Conservation (phyloP, 2,113 vertebrate genomes). For the Podocnemis expansa region DNA sequence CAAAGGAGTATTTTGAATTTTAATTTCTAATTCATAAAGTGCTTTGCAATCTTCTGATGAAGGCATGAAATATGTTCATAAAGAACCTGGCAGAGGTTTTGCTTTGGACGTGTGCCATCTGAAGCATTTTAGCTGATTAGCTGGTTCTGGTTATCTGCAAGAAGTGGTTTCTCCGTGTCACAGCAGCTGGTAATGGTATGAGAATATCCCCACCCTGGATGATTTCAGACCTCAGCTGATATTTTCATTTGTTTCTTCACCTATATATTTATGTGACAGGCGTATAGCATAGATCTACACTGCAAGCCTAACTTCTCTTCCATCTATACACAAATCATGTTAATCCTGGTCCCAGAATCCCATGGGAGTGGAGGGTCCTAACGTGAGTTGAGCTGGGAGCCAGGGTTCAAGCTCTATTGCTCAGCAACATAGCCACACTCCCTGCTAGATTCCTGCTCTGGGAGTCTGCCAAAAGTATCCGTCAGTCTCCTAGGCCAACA, state of each 20-base stretch:
- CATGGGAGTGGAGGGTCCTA: not conserved
- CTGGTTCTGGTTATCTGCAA: not conserved
- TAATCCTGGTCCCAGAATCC: not conserved
- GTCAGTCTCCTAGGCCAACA: not conserved
- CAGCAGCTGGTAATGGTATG: not conserved
- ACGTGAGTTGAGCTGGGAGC: not conserved
- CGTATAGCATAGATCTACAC: not conserved
- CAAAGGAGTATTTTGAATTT: not conserved
- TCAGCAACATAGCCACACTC: not conserved
- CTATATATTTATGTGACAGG: not conserved
- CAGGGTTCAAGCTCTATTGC: not conserved
- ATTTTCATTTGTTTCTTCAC: not conserved
- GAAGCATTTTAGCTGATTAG: not conserved
- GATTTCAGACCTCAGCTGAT: not conserved
- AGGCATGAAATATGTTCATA: not conserved
- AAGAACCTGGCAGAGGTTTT: not conserved
- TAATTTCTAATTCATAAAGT: not conserved
- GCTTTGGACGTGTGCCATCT: not conserved
- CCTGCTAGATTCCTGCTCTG: not conserved
- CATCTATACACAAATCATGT: not conserved
- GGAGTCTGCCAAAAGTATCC: not conserved
- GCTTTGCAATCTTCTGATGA: not conserved
- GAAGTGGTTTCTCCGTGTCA: not conserved
- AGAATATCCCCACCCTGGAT: not conserved
- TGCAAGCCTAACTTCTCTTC: not conserved